Evolutionary conservation across 2,888 invertebrate genomes (phyloP), one percentile per base, ranked within the genome.

Genomic region (Didymodactylos carnosus): DNA sequence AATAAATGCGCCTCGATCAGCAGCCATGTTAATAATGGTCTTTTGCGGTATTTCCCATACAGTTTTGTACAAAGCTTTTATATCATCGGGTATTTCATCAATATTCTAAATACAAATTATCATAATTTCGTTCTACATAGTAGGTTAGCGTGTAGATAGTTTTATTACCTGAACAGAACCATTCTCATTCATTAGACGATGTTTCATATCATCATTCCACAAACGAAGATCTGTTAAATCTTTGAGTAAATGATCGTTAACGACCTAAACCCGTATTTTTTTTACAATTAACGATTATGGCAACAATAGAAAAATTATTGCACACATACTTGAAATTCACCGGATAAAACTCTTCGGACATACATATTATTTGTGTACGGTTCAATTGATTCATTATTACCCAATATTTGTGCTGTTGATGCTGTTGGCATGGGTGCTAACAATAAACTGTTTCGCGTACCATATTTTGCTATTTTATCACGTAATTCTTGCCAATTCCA

Each of bases 371-470:
- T 94, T 0, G 95, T 97, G 83, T 95, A 98, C 0, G 98, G 92
- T 84, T 98, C 98, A 80, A 95, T 90, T 0, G 94, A 92, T 83
- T 98, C 97, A 82, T 97, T 98, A 82, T 98, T 99, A 25, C 98
- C 98, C 69, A 98, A 87, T 80, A 99, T 99, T 85, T 98, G 97
- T 4, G 98, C 97, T 0, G 97, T 98, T 1, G 95, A 94, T 13
- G 97, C 95, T 8, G 97, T 98, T 0, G 97, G 97, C 97, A 98
- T 98, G 0, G 95, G 95, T 0, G 97, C 95, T 77, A 97, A 78
- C 27, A 98, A 85, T 39, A 95, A 85, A 3, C 94, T 94, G 85
- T 98, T 98, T 75, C 97, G 86, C 0, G 97, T 86, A 14, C 98
- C 98, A 84, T 91, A 84, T 84, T 89, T 86, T 0, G 90, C 88